These are phyloP conservation scores for Semicossyphus pulcher DNA, from an alignment of 2,113 vertebrate genomes.

Conservation along the genomic window DNA sequence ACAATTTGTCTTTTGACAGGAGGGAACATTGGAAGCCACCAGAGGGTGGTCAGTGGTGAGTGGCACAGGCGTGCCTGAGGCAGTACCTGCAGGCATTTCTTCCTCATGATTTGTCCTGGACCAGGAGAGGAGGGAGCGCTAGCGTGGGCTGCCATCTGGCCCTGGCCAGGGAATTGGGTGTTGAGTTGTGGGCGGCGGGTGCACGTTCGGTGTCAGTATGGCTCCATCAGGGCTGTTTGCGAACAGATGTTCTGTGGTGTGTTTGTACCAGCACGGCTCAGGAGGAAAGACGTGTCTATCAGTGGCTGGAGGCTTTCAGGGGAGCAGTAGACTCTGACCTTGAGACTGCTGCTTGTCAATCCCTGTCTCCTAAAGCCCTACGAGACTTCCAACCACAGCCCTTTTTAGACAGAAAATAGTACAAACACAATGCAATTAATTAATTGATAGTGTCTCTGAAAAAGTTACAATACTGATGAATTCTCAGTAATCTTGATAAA, in stretches of 20 bases:
- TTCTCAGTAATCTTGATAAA: slow-evolving; percentile 25
- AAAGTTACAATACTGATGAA: slow-evolving; percentile 17
- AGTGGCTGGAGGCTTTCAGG: slow-evolving; percentile 80
- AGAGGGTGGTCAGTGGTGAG: slow-evolving; percentile 86
- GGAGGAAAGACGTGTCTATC: slow-evolving; percentile 96
- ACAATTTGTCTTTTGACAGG: slow-evolving; percentile 96
- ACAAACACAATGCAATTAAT: slow-evolving; percentile 41
- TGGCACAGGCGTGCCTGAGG: slow-evolving; percentile 87
- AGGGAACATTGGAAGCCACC: slow-evolving; percentile 86
- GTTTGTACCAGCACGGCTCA: slow-evolving; percentile 92
- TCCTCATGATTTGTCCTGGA: slow-evolving; percentile 84
- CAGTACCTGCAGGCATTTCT: slow-evolving; percentile 90
- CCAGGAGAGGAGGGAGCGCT: slow-evolving; percentile 66
- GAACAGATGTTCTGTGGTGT: slow-evolving; percentile 99
- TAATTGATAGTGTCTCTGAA: slow-evolving; percentile 9
- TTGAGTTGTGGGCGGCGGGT: slow-evolving; percentile 80
- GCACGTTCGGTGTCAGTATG: slow-evolving; percentile 91
- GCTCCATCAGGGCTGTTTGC: slow-evolving; percentile 96
- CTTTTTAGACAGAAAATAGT: slow-evolving; percentile 25
- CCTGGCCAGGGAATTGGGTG: slow-evolving; percentile 94
- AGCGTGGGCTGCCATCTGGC: slow-evolving; percentile 91
- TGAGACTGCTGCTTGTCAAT: slow-evolving; percentile 81
- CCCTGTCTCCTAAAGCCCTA: slow-evolving; percentile 54
- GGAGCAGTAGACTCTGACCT: slow-evolving; percentile 81
- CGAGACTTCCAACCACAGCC: slow-evolving; percentile 36